Base-by-base conservation (phyloP, 2,113 vertebrate genomes). In the Leptosomus discolor region DNA sequence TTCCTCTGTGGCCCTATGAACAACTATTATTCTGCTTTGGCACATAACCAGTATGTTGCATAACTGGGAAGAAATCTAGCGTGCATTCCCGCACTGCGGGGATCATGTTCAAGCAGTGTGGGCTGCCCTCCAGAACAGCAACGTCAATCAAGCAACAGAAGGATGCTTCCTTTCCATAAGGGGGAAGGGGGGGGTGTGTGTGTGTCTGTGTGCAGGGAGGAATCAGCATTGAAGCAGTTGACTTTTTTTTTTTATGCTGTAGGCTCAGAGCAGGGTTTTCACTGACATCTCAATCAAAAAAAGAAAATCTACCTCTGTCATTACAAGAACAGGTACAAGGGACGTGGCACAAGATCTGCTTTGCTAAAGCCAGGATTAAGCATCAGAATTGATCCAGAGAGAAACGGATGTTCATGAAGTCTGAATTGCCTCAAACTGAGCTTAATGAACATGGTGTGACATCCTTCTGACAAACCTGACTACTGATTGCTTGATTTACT, bases 51-150 rank as follows among this genome's bases (percentile, higher is more conserved):
- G 43, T 9, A 9, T 3, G 54, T 97, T 96, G 92, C 92, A 84
- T 94, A 97, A 95, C 93, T 83, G 51, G n/a, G 63, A 77, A 77
- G 78, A 95, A 94, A 90, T 92, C 88, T 96, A 95, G 84, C 57
- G 1, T 91, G 91, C 71, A 92, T 90, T 87, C 51, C 76, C 4
- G 0, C 53, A 21, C 50, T 69, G 71, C 11, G 58, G 88, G 78
- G 93, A 96, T 94, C 87, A 45, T 88, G 82, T 95, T 96, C 86
- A 50, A 85, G 70, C 67, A 71, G 86, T 75, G 64, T 94, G 89
- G 92, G 92, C 94, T 89, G 80, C 86, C 92, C 94, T 94, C 93
- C 92, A 90, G 92, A 95, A 70, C 53, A 80, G 37, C 74, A 85
- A 48, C 0, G 39, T 90, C 92, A 92, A 74, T 95, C 95, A 94